Evolutionary conservation across 2,113 vertebrate species (phyloP).

Genomic region (Melierax canorus): DNA sequence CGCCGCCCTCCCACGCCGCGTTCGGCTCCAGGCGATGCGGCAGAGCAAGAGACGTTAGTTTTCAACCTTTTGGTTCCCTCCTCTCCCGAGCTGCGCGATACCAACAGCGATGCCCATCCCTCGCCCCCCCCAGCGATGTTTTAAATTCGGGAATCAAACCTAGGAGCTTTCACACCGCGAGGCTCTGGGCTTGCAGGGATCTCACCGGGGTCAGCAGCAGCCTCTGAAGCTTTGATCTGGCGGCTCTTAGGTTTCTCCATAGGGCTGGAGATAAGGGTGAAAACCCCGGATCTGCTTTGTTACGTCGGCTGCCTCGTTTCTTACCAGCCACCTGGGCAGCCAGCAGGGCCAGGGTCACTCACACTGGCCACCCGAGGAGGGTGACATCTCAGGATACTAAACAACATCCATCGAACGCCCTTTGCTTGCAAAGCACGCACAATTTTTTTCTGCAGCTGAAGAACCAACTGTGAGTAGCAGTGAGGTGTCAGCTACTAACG

Average conservation of each 20-base stretch:
- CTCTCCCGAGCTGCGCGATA: neutral
- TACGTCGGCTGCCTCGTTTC: neutral
- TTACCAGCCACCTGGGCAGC: neutral
- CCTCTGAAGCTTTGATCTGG: neutral
- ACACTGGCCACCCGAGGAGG: neutral
- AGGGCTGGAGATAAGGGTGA: accelerated
- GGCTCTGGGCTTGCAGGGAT: neutral
- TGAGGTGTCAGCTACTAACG: neutral
- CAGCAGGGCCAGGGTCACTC: neutral
- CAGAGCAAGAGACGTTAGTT: neutral
- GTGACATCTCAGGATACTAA: neutral
- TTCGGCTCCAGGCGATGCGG: neutral
- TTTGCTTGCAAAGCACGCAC: neutral
- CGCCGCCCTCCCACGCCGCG: accelerated
- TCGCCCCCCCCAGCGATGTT: neutral
- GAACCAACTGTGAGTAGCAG: neutral
- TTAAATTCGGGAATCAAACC: neutral
- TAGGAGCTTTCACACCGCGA: accelerated
- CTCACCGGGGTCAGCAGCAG: neutral
- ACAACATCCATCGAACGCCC: neutral
- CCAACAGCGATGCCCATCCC: neutral
- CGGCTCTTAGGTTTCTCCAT: neutral
- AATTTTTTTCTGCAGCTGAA: neutral
- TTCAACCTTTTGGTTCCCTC: neutral
- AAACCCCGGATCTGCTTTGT: neutral